Conservation (phyloP, 2,888 invertebrate species). For the Drosophila prolongata region DNA sequence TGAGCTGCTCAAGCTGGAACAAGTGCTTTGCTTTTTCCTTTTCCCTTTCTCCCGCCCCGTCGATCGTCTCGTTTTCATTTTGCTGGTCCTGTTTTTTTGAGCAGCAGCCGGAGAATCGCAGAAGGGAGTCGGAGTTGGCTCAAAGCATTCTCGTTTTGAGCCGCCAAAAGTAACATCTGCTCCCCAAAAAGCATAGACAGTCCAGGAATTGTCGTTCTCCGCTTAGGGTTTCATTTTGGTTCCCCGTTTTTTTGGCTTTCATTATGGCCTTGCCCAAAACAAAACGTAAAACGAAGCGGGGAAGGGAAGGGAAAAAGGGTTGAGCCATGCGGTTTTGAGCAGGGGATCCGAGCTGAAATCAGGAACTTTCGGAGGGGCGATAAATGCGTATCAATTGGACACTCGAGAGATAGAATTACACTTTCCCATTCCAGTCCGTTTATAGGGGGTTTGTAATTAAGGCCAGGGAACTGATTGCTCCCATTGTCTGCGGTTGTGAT, state of each 20-base stretch:
- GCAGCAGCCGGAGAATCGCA: conserved; percentile 42
- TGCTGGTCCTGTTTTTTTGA: conserved; percentile 48
- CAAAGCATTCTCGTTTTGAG: conserved; percentile 52
- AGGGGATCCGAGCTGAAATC: conserved; percentile 10
- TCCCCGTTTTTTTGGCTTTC: conserved; percentile 13
- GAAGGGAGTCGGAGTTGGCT: conserved; percentile 38
- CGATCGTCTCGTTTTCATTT: conserved; percentile 10
- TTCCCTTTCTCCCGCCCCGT: conserved; percentile 20
- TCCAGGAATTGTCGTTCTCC: conserved; percentile 55
- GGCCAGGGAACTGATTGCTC: conserved; percentile 20
- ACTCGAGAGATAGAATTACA: conserved; percentile 32
- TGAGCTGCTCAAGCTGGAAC: conserved; percentile 65
- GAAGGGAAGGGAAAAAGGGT: conserved; percentile 16
- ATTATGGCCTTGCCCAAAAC: conserved; percentile 34
- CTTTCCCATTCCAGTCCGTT: background rate
- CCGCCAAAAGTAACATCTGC: conserved; percentile 71
- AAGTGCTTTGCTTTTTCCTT: conserved; percentile 69
- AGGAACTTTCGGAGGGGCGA: conserved; percentile 20
- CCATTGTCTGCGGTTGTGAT: conserved; percentile 4
- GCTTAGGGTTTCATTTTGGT: conserved; percentile 11
- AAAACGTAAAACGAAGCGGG: conserved; percentile 3
- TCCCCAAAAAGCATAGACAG: conserved; percentile 63
- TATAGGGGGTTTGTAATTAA: conserved; percentile 15
- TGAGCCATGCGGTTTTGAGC: conserved; percentile 23
- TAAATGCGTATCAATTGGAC: conserved; percentile 32